Conservation (phyloP, 2,113 vertebrate species). For the Donacobius atricapilla region DNA sequence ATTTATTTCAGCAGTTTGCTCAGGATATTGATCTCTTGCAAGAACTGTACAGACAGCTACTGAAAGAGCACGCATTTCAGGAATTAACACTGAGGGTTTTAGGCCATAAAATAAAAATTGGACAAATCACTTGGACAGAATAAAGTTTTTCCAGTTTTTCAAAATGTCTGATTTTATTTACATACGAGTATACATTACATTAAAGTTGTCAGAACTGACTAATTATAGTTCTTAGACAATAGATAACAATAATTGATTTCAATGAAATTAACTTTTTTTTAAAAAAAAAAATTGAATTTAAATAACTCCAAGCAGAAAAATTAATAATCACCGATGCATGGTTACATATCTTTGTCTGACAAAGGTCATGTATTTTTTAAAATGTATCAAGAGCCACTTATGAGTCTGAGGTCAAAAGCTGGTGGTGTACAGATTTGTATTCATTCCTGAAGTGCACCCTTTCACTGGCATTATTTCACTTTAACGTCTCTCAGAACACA, state of each 20-base stretch:
- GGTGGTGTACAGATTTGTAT: neutral
- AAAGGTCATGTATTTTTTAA: neutral
- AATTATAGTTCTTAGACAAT: neutral
- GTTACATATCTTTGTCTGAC: neutral
- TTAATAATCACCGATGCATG: neutral
- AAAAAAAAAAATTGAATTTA: neutral
- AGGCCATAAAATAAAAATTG: neutral
- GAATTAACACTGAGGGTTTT: conserved; percentile 6
- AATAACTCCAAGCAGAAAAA: neutral
- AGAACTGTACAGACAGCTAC: conserved; percentile 33
- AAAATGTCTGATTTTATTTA: neutral
- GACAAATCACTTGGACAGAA: neutral
- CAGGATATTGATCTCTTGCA: conserved; percentile 17
- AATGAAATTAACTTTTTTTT: neutral
- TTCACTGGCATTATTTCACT: neutral
- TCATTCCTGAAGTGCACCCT: neutral
- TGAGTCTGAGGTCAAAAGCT: neutral
- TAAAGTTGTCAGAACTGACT: neutral
- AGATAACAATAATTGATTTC: neutral
- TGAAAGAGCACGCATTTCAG: conserved; percentile 3
- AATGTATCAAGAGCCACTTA: neutral
- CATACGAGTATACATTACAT: neutral
- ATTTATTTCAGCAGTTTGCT: conserved; percentile 37
- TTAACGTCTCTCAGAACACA: neutral
- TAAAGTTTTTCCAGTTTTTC: neutral